Percentiles rank a stretch among this genome's conserved stretches.
Evolutionary conservation across 2,113 vertebrate species (phyloP).

Genomic region (Marmota monax): DNA sequence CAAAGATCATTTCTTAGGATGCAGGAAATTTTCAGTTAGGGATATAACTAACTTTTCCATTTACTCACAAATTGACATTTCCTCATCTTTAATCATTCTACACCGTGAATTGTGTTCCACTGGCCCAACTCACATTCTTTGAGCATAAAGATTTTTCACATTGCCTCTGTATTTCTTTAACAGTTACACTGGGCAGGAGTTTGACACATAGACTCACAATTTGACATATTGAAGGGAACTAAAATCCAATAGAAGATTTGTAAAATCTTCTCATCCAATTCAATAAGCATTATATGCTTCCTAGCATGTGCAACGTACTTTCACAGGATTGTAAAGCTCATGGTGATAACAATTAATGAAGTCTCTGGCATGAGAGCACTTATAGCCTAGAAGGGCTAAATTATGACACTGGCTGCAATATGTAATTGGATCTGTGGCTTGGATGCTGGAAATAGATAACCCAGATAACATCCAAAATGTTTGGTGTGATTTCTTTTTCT

Average conservation of each 20-base stretch:
- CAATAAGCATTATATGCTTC: neutral
- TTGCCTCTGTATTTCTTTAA: neutral
- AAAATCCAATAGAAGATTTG: neutral
- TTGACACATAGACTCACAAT: neutral
- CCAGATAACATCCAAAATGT: neutral
- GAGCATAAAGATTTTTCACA: neutral
- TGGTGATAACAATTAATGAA: neutral
- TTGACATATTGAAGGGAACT: neutral
- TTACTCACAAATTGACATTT: neutral
- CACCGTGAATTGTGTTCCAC: neutral
- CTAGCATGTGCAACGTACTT: neutral
- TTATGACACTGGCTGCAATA: neutral
- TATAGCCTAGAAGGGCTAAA: neutral
- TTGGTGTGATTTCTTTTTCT: neutral
- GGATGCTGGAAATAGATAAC: neutral
- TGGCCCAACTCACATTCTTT: neutral
- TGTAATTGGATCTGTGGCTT: neutral
- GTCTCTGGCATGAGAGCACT: neutral
- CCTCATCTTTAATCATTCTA: neutral
- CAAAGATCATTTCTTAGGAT: neutral
- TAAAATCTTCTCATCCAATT: constrained; percentile 7
- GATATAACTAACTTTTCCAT: neutral
- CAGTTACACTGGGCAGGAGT: neutral
- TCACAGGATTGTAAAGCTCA: neutral
- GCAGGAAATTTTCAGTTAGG: neutral